Conservation (phyloP, 2,888 invertebrate genomes). For the Catonia carolina region DNA sequence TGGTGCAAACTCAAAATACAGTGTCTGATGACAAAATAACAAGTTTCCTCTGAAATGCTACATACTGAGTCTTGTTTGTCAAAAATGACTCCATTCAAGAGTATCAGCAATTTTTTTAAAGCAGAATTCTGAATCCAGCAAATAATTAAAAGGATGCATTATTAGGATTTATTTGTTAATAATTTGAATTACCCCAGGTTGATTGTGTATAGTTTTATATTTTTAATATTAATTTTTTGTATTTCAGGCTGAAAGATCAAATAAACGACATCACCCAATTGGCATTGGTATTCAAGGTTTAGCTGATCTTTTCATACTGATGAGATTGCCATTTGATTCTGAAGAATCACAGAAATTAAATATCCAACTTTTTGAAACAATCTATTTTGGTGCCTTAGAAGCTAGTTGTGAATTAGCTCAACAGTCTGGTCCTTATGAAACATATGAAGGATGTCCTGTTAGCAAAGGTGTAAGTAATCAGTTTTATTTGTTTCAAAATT, state of each 20-base stretch:
- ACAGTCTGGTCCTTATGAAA: conserved; percentile 77
- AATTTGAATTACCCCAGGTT: too few species aligned
- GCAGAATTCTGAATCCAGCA: too few species aligned
- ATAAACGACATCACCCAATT: conserved; percentile 77
- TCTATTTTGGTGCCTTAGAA: conserved; percentile 95
- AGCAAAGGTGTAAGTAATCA: conserved; percentile 69
- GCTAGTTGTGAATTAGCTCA: conserved; percentile 92
- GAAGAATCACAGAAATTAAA: conserved; percentile 79
- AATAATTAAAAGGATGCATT: too few species aligned
- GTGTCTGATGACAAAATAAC: too few species aligned
- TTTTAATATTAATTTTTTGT: background rate
- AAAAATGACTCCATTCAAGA: too few species aligned
- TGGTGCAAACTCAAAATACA: too few species aligned
- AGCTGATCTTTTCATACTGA: conserved; percentile 91
- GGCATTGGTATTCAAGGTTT: conserved; percentile 95
- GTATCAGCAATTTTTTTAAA: too few species aligned
- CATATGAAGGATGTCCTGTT: conserved; percentile 85
- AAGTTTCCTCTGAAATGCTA: too few species aligned
- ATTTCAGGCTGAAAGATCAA: conserved; percentile 53
- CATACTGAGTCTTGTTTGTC: too few species aligned
- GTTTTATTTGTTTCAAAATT: too few species aligned
- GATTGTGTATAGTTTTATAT: too few species aligned
- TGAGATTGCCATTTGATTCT: conserved; percentile 91
- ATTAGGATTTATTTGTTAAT: too few species aligned
- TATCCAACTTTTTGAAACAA: conserved; percentile 94